Evolutionary conservation across 2,113 vertebrate species (phyloP).

Genomic region (Siphamia tubifer): DNA sequence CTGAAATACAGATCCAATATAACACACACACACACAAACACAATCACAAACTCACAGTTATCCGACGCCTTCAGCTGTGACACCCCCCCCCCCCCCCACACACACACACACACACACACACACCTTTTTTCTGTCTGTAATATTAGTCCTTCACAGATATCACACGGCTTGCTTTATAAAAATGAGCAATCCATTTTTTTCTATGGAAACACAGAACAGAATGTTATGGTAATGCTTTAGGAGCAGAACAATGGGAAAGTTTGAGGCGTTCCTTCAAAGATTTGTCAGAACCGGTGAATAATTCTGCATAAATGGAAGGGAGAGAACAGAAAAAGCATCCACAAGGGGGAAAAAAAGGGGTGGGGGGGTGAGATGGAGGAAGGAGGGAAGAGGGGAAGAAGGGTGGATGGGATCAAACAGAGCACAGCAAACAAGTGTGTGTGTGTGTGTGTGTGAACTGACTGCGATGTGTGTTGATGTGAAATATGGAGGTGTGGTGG

Average conservation of each 20-base stretch:
- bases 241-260: constrained; percentile 61
- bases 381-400: background rate
- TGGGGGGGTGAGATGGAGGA: background rate
- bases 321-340: constrained; percentile 49
- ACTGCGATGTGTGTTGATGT: too few species aligned
- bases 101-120: too few species aligned
- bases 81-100: too few species aligned
- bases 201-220: constrained; percentile 27
- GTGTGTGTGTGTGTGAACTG: too few species aligned
- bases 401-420: constrained; percentile 66
- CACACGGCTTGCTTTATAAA: constrained; percentile 34
- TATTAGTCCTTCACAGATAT: constrained; percentile 47
- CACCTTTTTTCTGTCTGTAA: constrained; percentile 13
- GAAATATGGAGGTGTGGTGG: constrained; percentile 18
- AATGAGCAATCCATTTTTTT: constrained; percentile 26
- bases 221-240: constrained; percentile 63
- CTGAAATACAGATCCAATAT: constrained; percentile 40
- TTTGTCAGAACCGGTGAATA: constrained; percentile 63
- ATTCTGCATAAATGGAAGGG: constrained; percentile 68
- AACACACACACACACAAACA: background rate
- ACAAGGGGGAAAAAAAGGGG: constrained; percentile 28
- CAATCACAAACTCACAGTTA: background rate
- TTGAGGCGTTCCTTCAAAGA: constrained; percentile 59
- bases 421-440: constrained; percentile 53
- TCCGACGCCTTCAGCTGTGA: constrained; percentile 15